Conservation (phyloP, 2,888 invertebrate species). For the Ligdia adustata region DNA sequence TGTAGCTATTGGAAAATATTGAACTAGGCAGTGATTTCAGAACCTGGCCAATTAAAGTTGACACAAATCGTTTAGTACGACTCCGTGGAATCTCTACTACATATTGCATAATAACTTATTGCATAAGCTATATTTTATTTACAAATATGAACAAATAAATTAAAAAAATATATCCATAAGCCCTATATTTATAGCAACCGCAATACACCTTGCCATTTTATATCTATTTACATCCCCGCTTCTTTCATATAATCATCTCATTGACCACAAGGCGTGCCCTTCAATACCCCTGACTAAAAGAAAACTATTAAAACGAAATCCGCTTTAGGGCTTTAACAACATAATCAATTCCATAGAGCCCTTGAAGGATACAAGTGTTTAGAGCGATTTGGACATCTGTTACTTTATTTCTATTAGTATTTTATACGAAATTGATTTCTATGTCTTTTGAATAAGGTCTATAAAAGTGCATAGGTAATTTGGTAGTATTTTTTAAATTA, state of each 20-base stretch:
- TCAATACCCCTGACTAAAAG: slow-evolving; percentile 41
- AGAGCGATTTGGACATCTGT: slow-evolving; percentile 75
- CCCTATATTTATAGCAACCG: too few relatives aligned
- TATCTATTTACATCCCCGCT: neutral
- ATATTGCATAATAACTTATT: too few relatives aligned
- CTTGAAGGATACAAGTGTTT: slow-evolving; percentile 70
- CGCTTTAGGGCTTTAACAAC: slow-evolving; percentile 69
- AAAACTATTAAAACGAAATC: slow-evolving; percentile 77
- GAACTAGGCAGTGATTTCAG: too few relatives aligned
- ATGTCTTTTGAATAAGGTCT: neutral
- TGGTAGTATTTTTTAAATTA: slow-evolving; percentile 24
- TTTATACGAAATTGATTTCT: slow-evolving; percentile 35
- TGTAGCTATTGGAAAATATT: too few relatives aligned
- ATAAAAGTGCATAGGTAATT: neutral
- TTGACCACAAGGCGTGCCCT: slow-evolving; percentile 42
- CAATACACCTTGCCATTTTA: neutral
- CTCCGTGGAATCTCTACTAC: too few relatives aligned
- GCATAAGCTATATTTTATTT: too few relatives aligned
- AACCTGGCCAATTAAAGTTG: too few relatives aligned
- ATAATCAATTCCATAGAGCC: slow-evolving; percentile 76
- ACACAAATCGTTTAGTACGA: too few relatives aligned
- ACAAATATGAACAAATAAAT: too few relatives aligned
- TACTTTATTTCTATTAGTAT: slow-evolving; percentile 30
- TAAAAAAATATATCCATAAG: too few relatives aligned
- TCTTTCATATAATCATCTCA: slow-evolving; percentile 33